Percentiles rank a stretch among this genome's conserved stretches.
These are phyloP conservation scores for Origma solitaria DNA, from an alignment of 2,113 vertebrate genomes.

Conservation along the genomic window DNA sequence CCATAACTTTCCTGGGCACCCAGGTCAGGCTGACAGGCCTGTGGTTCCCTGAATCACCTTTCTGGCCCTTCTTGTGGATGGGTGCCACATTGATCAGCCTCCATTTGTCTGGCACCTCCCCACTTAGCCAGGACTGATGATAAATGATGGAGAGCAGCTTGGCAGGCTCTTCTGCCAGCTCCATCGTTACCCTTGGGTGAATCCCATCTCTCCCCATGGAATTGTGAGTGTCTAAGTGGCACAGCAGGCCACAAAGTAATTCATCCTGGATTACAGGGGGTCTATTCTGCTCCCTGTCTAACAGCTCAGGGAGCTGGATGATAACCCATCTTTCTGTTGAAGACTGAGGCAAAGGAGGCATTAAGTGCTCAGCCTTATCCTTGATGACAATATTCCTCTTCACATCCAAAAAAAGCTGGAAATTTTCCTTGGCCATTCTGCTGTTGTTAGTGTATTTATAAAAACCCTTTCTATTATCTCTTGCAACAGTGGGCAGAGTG, in stretches of 20 bases:
- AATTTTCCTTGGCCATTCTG: neutral
- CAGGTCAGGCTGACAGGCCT: neutral
- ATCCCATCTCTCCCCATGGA: neutral
- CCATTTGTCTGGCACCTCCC: neutral
- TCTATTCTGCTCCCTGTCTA: neutral
- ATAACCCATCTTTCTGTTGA: neutral
- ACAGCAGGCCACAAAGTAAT: neutral
- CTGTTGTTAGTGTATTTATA: neutral
- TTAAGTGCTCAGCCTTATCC: neutral
- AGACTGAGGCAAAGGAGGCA: neutral
- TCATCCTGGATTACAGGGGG: neutral
- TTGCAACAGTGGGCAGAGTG: neutral
- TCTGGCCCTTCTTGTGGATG: neutral
- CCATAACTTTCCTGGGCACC: neutral
- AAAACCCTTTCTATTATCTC: neutral
- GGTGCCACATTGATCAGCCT: rapidly evolving
- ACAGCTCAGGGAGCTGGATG: neutral
- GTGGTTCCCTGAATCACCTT: neutral
- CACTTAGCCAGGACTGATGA: neutral
- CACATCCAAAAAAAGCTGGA: neutral
- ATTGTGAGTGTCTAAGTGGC: neutral
- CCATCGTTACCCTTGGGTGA: neutral
- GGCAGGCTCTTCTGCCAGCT: neutral
- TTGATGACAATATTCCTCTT: neutral
- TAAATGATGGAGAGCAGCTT: neutral